A percentile compares a stretch with the other conserved stretches of the same genome.
These are phyloP conservation scores for Paradisaea rubra DNA, from an alignment of 2,113 vertebrate genomes.

Conservation along the genomic window DNA sequence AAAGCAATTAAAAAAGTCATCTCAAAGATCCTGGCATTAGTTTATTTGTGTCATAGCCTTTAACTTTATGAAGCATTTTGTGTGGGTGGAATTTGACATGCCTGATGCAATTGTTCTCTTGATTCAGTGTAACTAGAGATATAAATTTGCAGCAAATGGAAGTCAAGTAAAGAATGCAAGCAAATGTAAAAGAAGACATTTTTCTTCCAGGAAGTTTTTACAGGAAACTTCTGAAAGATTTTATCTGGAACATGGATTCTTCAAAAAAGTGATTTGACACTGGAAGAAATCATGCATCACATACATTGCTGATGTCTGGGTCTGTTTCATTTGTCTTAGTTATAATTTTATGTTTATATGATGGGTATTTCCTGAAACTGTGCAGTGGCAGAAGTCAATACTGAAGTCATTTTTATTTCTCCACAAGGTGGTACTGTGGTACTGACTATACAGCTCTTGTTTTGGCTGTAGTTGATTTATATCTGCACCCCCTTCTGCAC, in stretches of 20 bases:
- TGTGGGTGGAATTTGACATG: constrained; percentile 8
- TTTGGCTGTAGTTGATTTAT: neutral
- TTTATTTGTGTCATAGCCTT: constrained; percentile 26
- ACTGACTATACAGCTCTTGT: constrained; percentile 39
- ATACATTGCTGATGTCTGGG: neutral
- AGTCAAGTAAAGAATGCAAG: constrained; percentile 14
- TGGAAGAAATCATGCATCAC: neutral
- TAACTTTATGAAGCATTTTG: constrained; percentile 20
- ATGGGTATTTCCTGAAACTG: neutral
- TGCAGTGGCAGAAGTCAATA: neutral
- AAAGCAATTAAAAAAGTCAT: neutral
- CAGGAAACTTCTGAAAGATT: constrained; percentile 21
- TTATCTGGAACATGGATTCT: constrained; percentile 30
- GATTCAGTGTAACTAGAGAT: neutral
- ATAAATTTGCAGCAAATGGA: constrained; percentile 12
- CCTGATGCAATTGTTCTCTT: constrained; percentile 6
- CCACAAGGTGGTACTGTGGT: constrained; percentile 79
- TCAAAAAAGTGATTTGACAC: constrained; percentile 2
- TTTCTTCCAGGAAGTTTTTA: constrained; percentile 25
- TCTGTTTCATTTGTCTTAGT: neutral
- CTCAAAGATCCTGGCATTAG: neutral
- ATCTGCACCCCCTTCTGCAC: constrained; percentile 36
- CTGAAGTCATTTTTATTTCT: neutral
- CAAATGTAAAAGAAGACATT: constrained; percentile 16
- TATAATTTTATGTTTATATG: constrained; percentile 19